Percentiles rank a stretch among this genome's conserved stretches.
These are phyloP conservation scores for Amorpha juglandis DNA, from an alignment of 2,888 invertebrate species.

Conservation along the genomic window DNA sequence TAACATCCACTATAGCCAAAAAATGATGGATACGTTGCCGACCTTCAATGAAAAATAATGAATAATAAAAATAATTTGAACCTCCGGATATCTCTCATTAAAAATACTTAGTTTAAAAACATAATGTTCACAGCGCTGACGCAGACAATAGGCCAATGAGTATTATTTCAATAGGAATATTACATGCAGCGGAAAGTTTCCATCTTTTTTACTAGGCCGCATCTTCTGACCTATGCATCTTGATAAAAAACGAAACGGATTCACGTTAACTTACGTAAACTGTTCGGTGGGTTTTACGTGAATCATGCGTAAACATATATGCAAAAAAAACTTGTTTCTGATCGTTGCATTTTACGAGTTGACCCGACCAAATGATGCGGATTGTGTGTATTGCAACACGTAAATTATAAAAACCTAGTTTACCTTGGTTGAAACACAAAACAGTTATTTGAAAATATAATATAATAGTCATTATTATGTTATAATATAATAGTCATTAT, in stretches of 20 bases:
- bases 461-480: no score
- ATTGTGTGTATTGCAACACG: neutral
- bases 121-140: no score
- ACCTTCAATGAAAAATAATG: no score
- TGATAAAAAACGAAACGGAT: constrained; percentile 16
- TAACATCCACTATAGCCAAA: no score
- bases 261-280: constrained; percentile 10
- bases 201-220: neutral
- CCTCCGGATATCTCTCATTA: no score
- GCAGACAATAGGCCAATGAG: no score
- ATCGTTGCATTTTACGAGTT: constrained; percentile 15
- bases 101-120: no score
- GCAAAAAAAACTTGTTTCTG: constrained; percentile 11
- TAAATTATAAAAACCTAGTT: neutral
- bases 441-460: neutral
- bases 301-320: constrained; percentile 18
- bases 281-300: constrained; percentile 16
- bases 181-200: no score
- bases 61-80: no score
- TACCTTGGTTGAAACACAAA: neutral
- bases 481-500: no score
- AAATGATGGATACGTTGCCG: no score
- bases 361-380: neutral
- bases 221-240: neutral
- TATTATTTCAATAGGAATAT: no score